Evolutionary conservation across 2,113 vertebrate species (phyloP).

Genomic region (Geococcyx californianus): DNA sequence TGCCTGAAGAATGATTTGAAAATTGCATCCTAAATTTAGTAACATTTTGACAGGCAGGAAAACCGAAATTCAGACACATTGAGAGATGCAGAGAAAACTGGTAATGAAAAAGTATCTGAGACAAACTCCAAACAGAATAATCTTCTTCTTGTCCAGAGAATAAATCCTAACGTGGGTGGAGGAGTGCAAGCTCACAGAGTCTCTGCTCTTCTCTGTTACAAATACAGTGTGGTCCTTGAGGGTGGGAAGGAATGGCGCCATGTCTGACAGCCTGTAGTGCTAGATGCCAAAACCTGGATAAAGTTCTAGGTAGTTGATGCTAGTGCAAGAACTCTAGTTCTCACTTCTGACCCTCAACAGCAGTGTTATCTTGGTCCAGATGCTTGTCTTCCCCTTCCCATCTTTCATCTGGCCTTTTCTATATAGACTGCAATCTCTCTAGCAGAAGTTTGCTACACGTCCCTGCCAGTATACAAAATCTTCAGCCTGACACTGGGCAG

Average conservation of each 20-base stretch:
- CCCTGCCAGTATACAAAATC: not conserved
- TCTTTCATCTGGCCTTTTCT: not conserved
- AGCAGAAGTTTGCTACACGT: not conserved
- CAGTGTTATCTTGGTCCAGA: not conserved
- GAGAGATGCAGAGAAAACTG: not conserved
- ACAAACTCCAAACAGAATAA: not conserved
- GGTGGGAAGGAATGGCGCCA: not conserved
- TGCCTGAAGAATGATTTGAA: not conserved
- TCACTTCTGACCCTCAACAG: not conserved
- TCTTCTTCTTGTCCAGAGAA: not conserved
- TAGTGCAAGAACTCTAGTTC: not conserved
- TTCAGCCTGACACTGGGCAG: not conserved
- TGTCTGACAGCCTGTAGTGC: not conserved
- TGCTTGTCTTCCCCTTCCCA: not conserved
- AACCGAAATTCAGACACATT: not conserved
- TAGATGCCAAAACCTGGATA: not conserved
- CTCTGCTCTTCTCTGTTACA: not conserved
- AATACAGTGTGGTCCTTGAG: not conserved
- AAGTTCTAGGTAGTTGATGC: not conserved
- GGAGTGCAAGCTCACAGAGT: not conserved
- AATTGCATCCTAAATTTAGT: not conserved
- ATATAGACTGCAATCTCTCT: not conserved
- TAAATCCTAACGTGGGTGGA: not conserved
- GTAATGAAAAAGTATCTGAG: not conserved
- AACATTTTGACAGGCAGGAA: not conserved